A percentile compares a stretch with the other conserved stretches of the same genome.
Evolutionary conservation across 2,888 invertebrate species (phyloP).

Genomic region (Tachina lurida): DNA sequence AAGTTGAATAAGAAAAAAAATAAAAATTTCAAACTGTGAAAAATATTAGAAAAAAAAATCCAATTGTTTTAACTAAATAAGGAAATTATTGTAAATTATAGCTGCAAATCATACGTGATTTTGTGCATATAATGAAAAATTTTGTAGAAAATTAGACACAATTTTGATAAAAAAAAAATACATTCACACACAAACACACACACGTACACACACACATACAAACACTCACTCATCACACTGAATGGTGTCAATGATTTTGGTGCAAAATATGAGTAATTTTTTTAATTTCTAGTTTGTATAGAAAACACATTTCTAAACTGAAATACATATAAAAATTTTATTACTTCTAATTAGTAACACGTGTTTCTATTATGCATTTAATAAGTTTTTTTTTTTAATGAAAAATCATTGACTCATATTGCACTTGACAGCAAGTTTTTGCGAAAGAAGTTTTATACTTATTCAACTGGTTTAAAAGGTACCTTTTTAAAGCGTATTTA

Average conservation of each 20-base stretch:
- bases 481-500: too few relatives aligned
- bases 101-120: slow-evolving; percentile 55
- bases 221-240: background rate
- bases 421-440: background rate
- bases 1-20: slow-evolving; percentile 44
- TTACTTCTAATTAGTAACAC: slow-evolving; percentile 8
- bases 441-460: background rate
- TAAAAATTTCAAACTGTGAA: slow-evolving; percentile 6
- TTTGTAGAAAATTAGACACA: slow-evolving; percentile 51
- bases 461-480: too few relatives aligned
- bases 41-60: background rate
- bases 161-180: slow-evolving; percentile 29
- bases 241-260: slow-evolving; percentile 70
- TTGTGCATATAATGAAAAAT: slow-evolving; percentile 65
- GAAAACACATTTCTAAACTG: slow-evolving; percentile 19
- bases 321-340: background rate
- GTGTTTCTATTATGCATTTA: slow-evolving; percentile 1
- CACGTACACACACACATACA: slow-evolving; percentile 8
- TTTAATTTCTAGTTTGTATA: slow-evolving; percentile 1
- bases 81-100: slow-evolving; percentile 59
- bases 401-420: background rate
- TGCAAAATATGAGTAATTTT: slow-evolving; percentile 46
- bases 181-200: background rate
- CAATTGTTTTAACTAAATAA: slow-evolving; percentile 63
- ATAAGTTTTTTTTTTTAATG: background rate